Conservation (phyloP, 2,888 invertebrate genomes). For the Zele albiditarsus region DNA sequence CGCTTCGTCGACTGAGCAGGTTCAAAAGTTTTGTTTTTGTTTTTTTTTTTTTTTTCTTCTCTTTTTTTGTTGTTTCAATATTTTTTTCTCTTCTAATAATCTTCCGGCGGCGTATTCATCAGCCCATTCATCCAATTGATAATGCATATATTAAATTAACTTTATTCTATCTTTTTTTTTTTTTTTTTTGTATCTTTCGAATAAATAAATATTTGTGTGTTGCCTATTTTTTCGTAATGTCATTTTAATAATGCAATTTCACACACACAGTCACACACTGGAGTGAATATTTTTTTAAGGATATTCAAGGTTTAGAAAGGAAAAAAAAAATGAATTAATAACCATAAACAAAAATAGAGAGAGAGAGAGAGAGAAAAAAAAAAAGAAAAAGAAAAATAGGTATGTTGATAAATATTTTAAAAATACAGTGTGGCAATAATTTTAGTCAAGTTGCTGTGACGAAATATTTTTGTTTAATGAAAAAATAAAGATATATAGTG, state of each 20-base stretch:
- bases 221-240: background rate
- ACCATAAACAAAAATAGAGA: background rate
- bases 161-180: background rate
- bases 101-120: background rate
- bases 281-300: constrained; percentile 20
- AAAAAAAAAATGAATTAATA: background rate
- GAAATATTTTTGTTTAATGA: constrained; percentile 12
- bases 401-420: background rate
- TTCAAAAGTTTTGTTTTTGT: constrained; percentile 20
- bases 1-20: constrained; percentile 36
- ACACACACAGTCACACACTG: background rate
- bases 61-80: background rate
- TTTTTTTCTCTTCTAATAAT: background rate
- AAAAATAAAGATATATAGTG: constrained; percentile 2
- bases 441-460: background rate
- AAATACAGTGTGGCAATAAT: background rate
- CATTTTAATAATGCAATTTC: background rate
- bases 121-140: background rate
- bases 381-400: background rate
- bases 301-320: background rate
- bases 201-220: background rate
- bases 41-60: background rate
- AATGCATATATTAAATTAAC: background rate
- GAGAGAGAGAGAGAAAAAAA: background rate
- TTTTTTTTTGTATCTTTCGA: background rate